Conservation (phyloP, 2,797 vertebrate genomes). For the Myiotriccus ornatus region DNA sequence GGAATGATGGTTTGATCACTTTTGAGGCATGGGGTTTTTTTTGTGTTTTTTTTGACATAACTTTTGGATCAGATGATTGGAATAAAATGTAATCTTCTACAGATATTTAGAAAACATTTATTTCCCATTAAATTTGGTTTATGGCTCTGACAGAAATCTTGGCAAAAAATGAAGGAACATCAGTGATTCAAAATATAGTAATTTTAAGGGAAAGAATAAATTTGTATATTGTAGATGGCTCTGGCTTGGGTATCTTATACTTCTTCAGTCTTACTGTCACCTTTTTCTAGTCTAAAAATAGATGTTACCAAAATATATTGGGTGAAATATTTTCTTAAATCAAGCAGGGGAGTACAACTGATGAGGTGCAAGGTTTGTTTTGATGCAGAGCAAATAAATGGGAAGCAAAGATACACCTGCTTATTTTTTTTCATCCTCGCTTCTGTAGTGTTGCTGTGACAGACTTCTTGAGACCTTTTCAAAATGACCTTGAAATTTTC, state of each 20-base stretch:
- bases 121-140: neutral
- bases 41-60: neutral
- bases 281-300: neutral
- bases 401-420: neutral
- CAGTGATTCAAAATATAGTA: neutral
- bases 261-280: neutral
- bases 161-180: neutral
- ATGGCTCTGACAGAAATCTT: neutral
- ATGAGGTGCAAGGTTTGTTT: neutral
- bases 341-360: neutral
- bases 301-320: neutral
- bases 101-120: neutral
- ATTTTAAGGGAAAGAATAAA: neutral
- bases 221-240: neutral
- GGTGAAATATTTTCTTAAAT: neutral
- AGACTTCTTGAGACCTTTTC: neutral
- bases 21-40: neutral
- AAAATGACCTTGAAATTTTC: neutral
- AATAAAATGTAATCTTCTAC: neutral
- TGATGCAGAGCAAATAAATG: accelerated
- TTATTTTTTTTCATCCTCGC: neutral
- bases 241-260: neutral
- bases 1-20: neutral
- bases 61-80: neutral
- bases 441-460: neutral